These are phyloP conservation scores for Nesidiocoris tenuis DNA, from an alignment of 2,888 invertebrate species.

Conservation along the genomic window DNA sequence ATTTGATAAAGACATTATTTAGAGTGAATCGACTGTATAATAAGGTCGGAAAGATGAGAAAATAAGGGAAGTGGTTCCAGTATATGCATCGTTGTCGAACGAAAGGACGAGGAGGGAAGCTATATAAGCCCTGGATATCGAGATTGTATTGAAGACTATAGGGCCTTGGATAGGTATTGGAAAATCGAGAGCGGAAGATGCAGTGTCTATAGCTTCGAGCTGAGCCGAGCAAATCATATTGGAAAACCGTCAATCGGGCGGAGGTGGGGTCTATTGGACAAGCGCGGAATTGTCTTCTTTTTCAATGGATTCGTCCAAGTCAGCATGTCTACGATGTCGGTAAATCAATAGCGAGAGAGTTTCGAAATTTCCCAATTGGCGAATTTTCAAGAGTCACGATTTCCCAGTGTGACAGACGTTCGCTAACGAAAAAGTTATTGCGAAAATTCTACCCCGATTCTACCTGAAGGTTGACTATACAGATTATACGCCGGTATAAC, in stretches of 20 bases:
- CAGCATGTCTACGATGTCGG: no score
- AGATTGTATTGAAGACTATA: slow-evolving; percentile 13
- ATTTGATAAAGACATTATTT: slow-evolving; percentile 7
- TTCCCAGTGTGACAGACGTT: no score
- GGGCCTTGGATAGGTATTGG: not conserved
- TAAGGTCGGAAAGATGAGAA: not conserved
- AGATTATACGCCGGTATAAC: no score
- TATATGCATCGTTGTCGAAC: not conserved
- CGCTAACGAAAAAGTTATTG: no score
- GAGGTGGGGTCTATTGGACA: not conserved
- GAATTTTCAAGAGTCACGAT: no score
- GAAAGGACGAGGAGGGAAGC: not conserved
- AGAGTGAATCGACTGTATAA: slow-evolving; percentile 16
- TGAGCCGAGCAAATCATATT: slow-evolving; percentile 6
- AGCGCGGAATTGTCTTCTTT: no score
- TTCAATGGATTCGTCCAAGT: no score
- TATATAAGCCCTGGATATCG: slow-evolving; percentile 2
- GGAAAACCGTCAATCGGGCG: slow-evolving; percentile 7
- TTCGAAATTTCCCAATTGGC: no score
- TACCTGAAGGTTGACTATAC: no score
- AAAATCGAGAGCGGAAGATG: not conserved
- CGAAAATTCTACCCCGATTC: no score
- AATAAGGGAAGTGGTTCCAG: not conserved
- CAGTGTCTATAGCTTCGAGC: not conserved
- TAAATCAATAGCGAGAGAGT: no score